phyloP scores from a whole-genome alignment of 2,113 vertebrate species.

The Triplophysa dalaica region DNA sequence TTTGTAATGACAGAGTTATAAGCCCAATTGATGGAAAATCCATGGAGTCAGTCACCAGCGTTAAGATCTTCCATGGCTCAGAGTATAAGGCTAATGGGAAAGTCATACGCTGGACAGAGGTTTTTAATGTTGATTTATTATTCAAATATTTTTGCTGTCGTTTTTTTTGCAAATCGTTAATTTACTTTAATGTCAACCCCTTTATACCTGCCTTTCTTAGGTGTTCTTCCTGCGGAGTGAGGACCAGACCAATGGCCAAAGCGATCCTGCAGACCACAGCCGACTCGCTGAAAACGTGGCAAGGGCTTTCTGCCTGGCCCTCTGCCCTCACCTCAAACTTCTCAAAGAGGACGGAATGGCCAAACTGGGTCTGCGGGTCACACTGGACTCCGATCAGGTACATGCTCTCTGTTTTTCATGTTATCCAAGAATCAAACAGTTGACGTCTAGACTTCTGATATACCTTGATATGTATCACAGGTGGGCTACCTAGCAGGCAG shows the following conservation, averaged over 20 bases:
- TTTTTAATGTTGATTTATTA: slow-evolving; percentile 56
- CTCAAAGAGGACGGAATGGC: slow-evolving; percentile 98
- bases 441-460: neutral
- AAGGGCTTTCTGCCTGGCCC: slow-evolving; percentile 90
- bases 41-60: slow-evolving; percentile 93
- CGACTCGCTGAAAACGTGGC: slow-evolving; percentile 93
- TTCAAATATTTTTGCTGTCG: neutral
- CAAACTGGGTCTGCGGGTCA: slow-evolving; percentile 91
- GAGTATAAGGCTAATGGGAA: slow-evolving; percentile 98
- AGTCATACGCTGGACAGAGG: slow-evolving; percentile 98
- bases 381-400: slow-evolving; percentile 94
- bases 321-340: slow-evolving; percentile 93
- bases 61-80: slow-evolving; percentile 97
- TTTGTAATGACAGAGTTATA: slow-evolving; percentile 76
- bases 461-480: slow-evolving; percentile 64
- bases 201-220: slow-evolving; percentile 62
- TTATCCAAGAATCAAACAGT: neutral
- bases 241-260: slow-evolving; percentile 85
- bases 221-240: slow-evolving; percentile 96
- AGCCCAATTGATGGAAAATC: slow-evolving; percentile 96
- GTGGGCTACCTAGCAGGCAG: slow-evolving; percentile 97
- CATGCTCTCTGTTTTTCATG: neutral
- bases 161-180: neutral
- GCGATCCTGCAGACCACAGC: slow-evolving; percentile 96
- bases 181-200: neutral